Evolutionary conservation across 2,888 invertebrate genomes (phyloP).

Genomic region (Catocala nupta): DNA sequence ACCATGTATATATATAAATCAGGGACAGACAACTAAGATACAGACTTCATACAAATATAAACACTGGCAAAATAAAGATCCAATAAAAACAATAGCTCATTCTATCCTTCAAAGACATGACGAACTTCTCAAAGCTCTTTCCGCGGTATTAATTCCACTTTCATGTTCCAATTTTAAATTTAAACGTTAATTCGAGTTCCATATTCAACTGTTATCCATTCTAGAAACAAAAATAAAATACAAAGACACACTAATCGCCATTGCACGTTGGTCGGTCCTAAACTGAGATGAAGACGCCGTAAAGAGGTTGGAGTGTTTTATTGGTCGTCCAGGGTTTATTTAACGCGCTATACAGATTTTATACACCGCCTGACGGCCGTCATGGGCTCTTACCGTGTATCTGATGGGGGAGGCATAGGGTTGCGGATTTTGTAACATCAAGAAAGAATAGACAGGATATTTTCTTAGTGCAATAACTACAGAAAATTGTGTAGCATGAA

Average conservation of each 20-base stretch:
- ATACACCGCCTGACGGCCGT: conserved; percentile 73
- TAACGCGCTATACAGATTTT: conserved; percentile 83
- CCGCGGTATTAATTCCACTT: no score
- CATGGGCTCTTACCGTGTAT: conserved; percentile 48
- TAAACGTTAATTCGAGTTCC: no score
- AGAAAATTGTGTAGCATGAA: no score
- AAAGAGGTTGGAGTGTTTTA: conserved; percentile 54
- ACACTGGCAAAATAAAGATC: no score
- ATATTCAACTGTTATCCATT: no score
- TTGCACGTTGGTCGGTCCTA: conserved; percentile 68
- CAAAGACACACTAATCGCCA: conserved; percentile 45
- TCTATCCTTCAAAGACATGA: no score
- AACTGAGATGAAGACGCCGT: conserved; percentile 71
- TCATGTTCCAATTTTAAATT: no score
- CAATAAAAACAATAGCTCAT: no score
- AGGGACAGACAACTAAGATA: no score
- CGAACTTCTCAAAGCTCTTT: no score
- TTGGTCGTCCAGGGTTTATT: conserved; percentile 77
- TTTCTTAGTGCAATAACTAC: not conserved
- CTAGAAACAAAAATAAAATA: conserved; percentile 3
- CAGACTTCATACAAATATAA: no score
- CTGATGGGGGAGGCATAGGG: conserved; percentile 44
- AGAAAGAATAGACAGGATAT: conserved; percentile 30
- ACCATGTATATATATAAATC: no score
- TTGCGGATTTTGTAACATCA: conserved; percentile 28